A percentile compares a stretch with the other conserved stretches of the same genome.
These are phyloP conservation scores for Dreissena polymorpha DNA, from an alignment of 1,140 invertebrate genomes.

Conservation along the genomic window DNA sequence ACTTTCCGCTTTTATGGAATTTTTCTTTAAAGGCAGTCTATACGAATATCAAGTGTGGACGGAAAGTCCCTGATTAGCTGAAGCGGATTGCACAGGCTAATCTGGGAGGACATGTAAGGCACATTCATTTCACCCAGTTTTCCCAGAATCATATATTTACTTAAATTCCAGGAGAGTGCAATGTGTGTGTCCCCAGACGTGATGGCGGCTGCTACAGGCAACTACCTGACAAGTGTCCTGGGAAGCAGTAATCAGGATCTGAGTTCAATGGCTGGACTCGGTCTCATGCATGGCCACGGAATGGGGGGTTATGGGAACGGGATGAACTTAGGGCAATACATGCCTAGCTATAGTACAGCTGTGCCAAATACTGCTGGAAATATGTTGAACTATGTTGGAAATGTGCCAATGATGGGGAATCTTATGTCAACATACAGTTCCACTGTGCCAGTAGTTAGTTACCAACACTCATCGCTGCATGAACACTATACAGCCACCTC, in stretches of 20 bases:
- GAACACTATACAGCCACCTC: neutral
- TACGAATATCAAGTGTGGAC: too few relatives aligned
- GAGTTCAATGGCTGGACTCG: neutral
- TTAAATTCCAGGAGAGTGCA: slow-evolving; percentile 30
- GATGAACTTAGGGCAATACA: neutral
- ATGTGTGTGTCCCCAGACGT: slow-evolving; percentile 57
- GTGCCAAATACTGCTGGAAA: slow-evolving; percentile 21
- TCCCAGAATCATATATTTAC: too few relatives aligned
- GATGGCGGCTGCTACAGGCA: slow-evolving; percentile 69
- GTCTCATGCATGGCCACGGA: neutral
- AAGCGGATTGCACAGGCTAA: too few relatives aligned
- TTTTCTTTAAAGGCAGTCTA: too few relatives aligned
- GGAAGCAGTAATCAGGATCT: slow-evolving; percentile 63
- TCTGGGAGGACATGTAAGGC: too few relatives aligned
- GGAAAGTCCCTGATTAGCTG: too few relatives aligned
- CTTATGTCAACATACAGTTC: neutral
- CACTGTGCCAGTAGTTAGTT: slow-evolving; percentile 25
- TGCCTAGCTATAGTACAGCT: slow-evolving; percentile 19
- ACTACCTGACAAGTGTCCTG: slow-evolving; percentile 73
- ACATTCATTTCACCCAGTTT: too few relatives aligned
- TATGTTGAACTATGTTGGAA: slow-evolving; percentile 1
- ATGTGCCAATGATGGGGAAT: neutral
- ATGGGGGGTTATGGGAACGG: neutral
- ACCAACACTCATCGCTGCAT: slow-evolving; percentile 14
- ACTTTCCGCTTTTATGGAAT: too few relatives aligned